Evolutionary conservation across 1,140 invertebrate genomes (phyloP).

Genomic region (Anadara kagoshimensis): DNA sequence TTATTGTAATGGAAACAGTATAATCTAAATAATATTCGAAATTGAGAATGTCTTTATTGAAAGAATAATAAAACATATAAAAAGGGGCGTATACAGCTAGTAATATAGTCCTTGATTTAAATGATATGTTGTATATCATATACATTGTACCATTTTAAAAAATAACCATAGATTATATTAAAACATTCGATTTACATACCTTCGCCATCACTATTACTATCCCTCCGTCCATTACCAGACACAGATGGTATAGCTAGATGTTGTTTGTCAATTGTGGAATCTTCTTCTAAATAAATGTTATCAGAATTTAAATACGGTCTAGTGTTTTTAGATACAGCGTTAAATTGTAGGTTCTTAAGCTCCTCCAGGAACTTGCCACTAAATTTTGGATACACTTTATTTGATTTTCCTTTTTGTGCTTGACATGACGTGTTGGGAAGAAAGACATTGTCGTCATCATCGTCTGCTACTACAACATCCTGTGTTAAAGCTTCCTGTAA

Average conservation of each 20-base stretch:
- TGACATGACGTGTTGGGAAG: conserved; percentile 21
- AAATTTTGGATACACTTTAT: conserved; percentile 51
- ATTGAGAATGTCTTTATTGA: too few species aligned
- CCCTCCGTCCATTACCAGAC: conserved; percentile 10
- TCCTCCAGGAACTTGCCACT: conserved; percentile 45
- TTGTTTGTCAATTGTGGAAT: conserved; percentile 31
- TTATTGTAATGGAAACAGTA: too few species aligned
- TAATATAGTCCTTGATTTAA: too few species aligned
- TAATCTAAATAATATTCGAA: too few species aligned
- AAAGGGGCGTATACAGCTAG: too few species aligned
- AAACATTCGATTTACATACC: background rate
- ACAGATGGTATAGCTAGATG: conserved; percentile 17
- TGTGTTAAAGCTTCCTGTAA: conserved; percentile 57
- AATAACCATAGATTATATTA: too few species aligned
- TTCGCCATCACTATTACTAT: background rate
- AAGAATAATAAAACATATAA: too few species aligned
- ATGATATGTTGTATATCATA: too few species aligned
- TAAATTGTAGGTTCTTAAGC: conserved; percentile 48
- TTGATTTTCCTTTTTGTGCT: conserved; percentile 3
- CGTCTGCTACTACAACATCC: conserved; percentile 13
- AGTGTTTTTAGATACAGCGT: conserved; percentile 57
- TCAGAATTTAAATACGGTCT: conserved; percentile 42
- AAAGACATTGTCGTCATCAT: conserved; percentile 45
- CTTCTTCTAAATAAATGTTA: conserved; percentile 49
- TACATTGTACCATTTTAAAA: too few species aligned